Base-by-base conservation (phyloP, 2,113 vertebrate species). In the Plestiodon gilberti region DNA sequence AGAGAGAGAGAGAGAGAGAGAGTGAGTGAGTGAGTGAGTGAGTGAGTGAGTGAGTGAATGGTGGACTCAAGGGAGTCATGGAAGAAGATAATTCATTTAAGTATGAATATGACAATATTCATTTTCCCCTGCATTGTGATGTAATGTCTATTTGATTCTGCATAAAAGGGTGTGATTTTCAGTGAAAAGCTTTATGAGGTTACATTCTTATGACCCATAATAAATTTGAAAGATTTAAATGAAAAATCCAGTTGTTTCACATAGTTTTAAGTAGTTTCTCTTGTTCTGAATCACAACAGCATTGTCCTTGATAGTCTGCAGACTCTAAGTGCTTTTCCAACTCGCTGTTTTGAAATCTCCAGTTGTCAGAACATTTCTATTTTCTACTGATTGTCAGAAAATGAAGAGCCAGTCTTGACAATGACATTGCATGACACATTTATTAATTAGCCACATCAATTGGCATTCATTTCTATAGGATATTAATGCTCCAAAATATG, bases 171-270 rank as follows among this genome's bases (percentile, higher is more conserved):
- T 1, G 11, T 77, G 15, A 14, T n/a, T 30, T 18, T n/a, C 48
- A 33, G 14, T 33, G 48, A 3, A 55, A 77, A 55, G 28, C 30
- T 77, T 30, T 55, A 18, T 20, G 7, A 64, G 28, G 59, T 80
- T 62, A 6, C 40, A 17, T 30, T 35, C 6, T 64, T 80, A 40
- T 67, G 3, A 35, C 1, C 38, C 4, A 0, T 0, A 57, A 0
- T 0, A 28, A 1, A 8, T 70, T 87, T 55, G 3, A 69, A 87
- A 92, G 17, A 73, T 28, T 73, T 69, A 59, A 28, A 73, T 57
- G 18, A 28, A 55, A 23, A 69, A 64, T 2, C n/a, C 6, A 6
- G 23, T 4, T 43, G 17, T 59, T 78, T 91, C 35, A 10, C 1
- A n/a, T 17, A 0, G 0, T 38, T 78, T 55, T 70, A 35, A n/a